Percentiles rank a stretch among this genome's conserved stretches.
Evolutionary conservation across 2,113 vertebrate genomes (phyloP).

Genomic region (Sprattus sprattus): DNA sequence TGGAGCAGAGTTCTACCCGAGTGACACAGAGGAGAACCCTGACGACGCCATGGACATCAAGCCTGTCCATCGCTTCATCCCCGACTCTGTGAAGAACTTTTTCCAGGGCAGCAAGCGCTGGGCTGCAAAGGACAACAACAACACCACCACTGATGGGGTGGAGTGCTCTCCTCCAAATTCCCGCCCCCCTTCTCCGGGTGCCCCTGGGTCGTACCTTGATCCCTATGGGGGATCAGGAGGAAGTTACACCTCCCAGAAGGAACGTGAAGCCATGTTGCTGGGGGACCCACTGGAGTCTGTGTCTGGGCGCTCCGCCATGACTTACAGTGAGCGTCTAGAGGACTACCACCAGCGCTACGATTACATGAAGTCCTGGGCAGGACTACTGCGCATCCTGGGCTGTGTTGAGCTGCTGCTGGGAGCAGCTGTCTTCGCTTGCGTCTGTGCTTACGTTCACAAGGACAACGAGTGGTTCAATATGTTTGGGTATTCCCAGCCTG

Average conservation of each 20-base stretch:
- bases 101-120: conserved; percentile 73
- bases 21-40: conserved; percentile 58
- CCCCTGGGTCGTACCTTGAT: conserved; percentile 68
- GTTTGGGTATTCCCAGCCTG: conserved; percentile 81
- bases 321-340: conserved; percentile 83
- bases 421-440: conserved; percentile 88
- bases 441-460: conserved; percentile 91
- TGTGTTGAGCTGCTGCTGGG: conserved; percentile 84
- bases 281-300: conserved; percentile 70
- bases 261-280: conserved; percentile 73
- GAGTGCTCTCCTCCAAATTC: conserved; percentile 86
- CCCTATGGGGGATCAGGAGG: conserved; percentile 73
- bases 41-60: conserved; percentile 77
- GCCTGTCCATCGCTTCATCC: conserved; percentile 84
- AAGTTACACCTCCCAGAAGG: conserved; percentile 69
- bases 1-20: conserved; percentile 69
- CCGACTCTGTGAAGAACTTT: conserved; percentile 91
- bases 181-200: conserved; percentile 71
- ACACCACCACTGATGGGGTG: conserved; percentile 70
- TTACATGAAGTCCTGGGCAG: conserved; percentile 97
- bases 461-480: conserved; percentile 95
- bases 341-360: conserved; percentile 80
- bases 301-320: conserved; percentile 64
- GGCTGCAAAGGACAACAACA: conserved; percentile 59
- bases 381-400: conserved; percentile 84